Conservation (phyloP, 2,888 invertebrate species). For the Priapulus caudatus region DNA sequence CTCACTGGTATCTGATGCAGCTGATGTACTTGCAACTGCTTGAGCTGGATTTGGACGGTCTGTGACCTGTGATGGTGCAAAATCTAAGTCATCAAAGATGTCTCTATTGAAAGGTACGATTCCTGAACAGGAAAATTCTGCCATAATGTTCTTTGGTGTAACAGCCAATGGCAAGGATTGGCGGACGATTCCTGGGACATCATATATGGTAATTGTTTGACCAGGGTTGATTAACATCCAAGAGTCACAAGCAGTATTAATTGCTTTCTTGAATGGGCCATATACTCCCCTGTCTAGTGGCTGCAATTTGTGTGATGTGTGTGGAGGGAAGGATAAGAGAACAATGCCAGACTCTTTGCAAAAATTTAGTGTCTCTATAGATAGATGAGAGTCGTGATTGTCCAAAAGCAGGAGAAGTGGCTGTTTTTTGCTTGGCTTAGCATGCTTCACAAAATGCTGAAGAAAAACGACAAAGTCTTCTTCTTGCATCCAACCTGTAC, state of each 20-base stretch:
- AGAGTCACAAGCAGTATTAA: constrained; percentile 25
- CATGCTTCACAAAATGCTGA: constrained; percentile 29
- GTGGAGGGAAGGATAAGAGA: constrained; percentile 37
- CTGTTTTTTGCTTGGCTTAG: constrained; percentile 24
- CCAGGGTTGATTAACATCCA: constrained; percentile 35
- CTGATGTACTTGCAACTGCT: background rate
- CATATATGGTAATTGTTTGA: constrained; percentile 36
- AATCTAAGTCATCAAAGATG: constrained; percentile 30
- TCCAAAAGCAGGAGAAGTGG: constrained; percentile 27
- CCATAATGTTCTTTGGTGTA: constrained; percentile 35
- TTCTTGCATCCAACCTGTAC: constrained; percentile 29
- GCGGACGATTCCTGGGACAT: constrained; percentile 33
- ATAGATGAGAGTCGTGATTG: constrained; percentile 28
- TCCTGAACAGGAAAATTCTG: constrained; percentile 31
- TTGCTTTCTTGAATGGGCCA: constrained; percentile 34
- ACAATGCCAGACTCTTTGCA: constrained; percentile 34
- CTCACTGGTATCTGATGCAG: background rate
- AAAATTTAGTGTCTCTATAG: constrained; percentile 25
- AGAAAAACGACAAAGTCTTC: constrained; percentile 25
- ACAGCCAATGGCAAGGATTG: constrained; percentile 30
- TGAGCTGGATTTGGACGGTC: constrained; percentile 15
- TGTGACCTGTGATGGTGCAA: constrained; percentile 25
- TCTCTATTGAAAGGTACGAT: constrained; percentile 31
- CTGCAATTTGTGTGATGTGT: constrained; percentile 38
- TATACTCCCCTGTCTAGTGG: constrained; percentile 37